A percentile compares a stretch with the other conserved stretches of the same genome.
These are phyloP conservation scores for Hermodice carunculata DNA, from an alignment of 2,888 invertebrate species.

Conservation along the genomic window DNA sequence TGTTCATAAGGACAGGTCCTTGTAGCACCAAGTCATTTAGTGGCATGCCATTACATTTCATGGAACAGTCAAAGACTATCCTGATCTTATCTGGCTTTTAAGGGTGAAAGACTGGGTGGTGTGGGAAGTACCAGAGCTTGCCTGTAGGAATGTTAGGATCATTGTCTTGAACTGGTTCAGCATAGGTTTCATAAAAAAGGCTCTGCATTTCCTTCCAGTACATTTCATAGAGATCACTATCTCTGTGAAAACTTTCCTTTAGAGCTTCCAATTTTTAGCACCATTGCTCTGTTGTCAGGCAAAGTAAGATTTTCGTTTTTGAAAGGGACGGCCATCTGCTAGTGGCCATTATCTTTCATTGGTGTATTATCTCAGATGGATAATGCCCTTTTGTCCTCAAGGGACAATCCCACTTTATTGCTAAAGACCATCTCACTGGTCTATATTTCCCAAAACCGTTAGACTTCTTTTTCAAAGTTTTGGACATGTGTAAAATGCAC, in stretches of 20 bases:
- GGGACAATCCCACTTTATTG: conserved; percentile 73
- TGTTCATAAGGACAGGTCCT: conserved; percentile 31
- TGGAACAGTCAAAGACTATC: conserved; percentile 35
- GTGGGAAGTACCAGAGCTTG: conserved; percentile 28
- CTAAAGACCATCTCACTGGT: neutral
- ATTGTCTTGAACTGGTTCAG: conserved; percentile 1
- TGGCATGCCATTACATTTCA: too few relatives aligned
- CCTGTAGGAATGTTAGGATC: neutral
- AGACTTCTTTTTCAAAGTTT: conserved; percentile 85
- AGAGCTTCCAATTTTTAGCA: neutral
- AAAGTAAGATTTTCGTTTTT: neutral
- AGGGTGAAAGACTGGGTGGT: conserved; percentile 20
- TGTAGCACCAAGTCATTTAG: too few relatives aligned
- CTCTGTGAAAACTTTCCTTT: conserved; percentile 1
- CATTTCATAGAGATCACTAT: neutral
- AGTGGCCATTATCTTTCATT: conserved; percentile 9
- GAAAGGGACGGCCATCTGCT: too few relatives aligned
- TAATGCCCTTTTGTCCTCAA: conserved; percentile 72
- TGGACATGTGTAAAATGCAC: too few relatives aligned
- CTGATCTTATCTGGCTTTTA: conserved; percentile 28
- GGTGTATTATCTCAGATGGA: conserved; percentile 7
- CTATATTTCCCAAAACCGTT: conserved; percentile 72
- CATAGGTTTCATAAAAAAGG: neutral
- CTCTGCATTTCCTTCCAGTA: neutral
- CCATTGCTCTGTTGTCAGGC: conserved; percentile 1